These are phyloP conservation scores for Scarus forsteni DNA, from an alignment of 2,797 vertebrate species.

Conservation along the genomic window DNA sequence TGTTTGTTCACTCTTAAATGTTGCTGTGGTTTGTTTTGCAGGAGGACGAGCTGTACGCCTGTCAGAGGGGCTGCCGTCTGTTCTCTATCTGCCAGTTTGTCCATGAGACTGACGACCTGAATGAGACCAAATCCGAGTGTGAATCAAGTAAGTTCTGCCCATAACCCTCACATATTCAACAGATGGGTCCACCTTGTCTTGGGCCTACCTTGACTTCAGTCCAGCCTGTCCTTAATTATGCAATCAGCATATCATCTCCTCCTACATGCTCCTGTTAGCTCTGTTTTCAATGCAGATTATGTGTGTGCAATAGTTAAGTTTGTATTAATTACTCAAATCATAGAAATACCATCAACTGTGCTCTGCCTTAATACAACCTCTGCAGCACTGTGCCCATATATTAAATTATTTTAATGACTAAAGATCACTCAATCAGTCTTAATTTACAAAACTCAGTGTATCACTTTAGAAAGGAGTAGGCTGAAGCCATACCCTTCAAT, in stretches of 20 bases:
- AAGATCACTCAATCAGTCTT: too few species aligned
- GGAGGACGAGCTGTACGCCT: conserved; percentile 96
- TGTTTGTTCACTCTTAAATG: conserved; percentile 31
- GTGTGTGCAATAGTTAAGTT: too few species aligned
- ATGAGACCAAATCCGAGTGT: conserved; percentile 93
- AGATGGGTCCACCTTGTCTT: background rate
- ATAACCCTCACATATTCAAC: background rate
- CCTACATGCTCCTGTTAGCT: too few species aligned
- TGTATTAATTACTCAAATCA: too few species aligned
- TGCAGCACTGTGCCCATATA: too few species aligned
- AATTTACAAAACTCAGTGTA: too few species aligned
- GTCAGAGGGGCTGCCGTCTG: conserved; percentile 96
- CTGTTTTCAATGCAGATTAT: too few species aligned
- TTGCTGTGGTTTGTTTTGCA: conserved; percentile 69
- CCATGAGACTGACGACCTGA: conserved; percentile 92
- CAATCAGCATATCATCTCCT: background rate
- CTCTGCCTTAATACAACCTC: too few species aligned
- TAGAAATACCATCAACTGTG: too few species aligned
- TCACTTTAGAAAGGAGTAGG: too few species aligned
- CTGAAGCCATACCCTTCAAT: too few species aligned
- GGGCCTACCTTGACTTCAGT: background rate
- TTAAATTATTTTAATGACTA: too few species aligned
- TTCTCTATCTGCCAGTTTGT: conserved; percentile 99
- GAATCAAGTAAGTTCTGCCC: conserved; percentile 90
- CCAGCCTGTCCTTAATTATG: background rate